phyloP scores from a whole-genome alignment of 1,140 invertebrate genomes.

The Plodia interpunctella region DNA sequence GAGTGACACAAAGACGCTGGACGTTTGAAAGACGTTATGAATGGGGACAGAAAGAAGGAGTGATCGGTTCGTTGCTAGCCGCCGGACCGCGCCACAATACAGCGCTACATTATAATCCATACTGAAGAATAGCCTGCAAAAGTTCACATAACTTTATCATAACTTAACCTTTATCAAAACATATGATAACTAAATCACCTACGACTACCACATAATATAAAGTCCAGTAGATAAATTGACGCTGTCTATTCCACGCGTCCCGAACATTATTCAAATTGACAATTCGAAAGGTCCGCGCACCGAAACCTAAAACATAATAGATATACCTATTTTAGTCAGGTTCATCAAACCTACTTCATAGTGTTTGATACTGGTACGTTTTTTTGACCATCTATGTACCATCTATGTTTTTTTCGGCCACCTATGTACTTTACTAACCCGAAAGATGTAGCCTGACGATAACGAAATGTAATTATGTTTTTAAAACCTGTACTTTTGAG shows the following conservation, averaged over 20 bases:
- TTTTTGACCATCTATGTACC: no score
- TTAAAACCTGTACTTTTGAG: no score
- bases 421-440: no score
- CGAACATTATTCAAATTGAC: slow-evolving; percentile 1
- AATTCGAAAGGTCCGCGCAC: neutral
- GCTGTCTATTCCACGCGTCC: neutral
- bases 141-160: neutral
- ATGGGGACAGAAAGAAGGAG: slow-evolving; percentile 65
- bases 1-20: slow-evolving; percentile 55
- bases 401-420: no score
- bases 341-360: no score
- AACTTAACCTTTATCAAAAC: neutral
- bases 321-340: neutral
- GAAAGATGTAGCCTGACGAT: no score
- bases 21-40: slow-evolving; percentile 68
- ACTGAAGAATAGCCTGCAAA: slow-evolving; percentile 22
- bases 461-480: no score
- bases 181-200: neutral
- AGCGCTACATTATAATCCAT: slow-evolving; percentile 33
- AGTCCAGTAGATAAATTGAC: no score
- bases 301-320: neutral
- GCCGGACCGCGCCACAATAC: slow-evolving; percentile 27
- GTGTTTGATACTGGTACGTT: no score
- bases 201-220: neutral
- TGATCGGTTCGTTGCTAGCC: slow-evolving; percentile 50